These are phyloP conservation scores for Brachyhypopomus occidentalis DNA, from an alignment of 2,113 vertebrate genomes.

Conservation along the genomic window DNA sequence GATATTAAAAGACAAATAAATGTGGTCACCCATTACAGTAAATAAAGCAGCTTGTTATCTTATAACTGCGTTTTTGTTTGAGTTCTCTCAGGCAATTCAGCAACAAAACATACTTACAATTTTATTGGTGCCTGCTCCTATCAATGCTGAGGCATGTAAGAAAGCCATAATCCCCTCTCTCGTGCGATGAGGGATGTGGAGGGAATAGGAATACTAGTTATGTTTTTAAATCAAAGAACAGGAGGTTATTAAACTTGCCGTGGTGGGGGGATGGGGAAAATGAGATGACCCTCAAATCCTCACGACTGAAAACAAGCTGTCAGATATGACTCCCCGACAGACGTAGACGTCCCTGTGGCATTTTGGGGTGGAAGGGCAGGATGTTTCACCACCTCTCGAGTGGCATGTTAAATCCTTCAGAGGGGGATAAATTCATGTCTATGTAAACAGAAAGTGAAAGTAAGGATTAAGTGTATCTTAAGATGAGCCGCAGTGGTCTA, in stretches of 20 bases:
- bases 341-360: slow-evolving; percentile 24
- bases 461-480: slow-evolving; percentile 52
- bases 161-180: slow-evolving; percentile 21
- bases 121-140: slow-evolving; percentile 30
- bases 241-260: slow-evolving; percentile 20
- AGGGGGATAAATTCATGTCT: slow-evolving; percentile 40
- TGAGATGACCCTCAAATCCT: background rate
- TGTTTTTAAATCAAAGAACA: slow-evolving; percentile 40
- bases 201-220: slow-evolving; percentile 34
- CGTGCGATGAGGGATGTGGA: background rate
- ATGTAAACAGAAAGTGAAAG: slow-evolving; percentile 50
- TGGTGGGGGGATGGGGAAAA: slow-evolving; percentile 7
- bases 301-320: slow-evolving; percentile 35
- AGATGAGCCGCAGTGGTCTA: slow-evolving; percentile 8
- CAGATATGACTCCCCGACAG: slow-evolving; percentile 31
- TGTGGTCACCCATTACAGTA: background rate
- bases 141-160: slow-evolving; percentile 25
- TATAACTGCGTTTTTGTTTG: background rate
- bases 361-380: slow-evolving; percentile 39
- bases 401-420: slow-evolving; percentile 41
- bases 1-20: background rate
- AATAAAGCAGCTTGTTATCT: no score
- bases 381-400: slow-evolving; percentile 33
- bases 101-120: background rate
- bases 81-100: background rate